Conservation (phyloP, 2,113 vertebrate genomes). For the Takifugu flavidus region DNA sequence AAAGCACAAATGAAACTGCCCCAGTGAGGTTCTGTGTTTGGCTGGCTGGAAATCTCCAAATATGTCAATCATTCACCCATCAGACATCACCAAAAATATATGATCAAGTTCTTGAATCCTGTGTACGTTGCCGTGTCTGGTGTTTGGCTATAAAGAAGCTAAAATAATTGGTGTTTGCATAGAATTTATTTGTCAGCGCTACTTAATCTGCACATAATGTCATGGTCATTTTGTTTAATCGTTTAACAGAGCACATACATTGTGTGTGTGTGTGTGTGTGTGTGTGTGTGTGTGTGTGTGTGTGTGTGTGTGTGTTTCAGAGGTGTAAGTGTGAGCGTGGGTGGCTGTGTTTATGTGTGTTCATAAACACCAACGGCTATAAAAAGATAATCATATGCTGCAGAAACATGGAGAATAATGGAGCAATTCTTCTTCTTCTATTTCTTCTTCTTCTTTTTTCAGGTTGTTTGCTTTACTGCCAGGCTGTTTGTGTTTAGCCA, state of each 20-base stretch:
- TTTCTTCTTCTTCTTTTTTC: not conserved
- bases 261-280: not conserved
- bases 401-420: constrained; percentile 31
- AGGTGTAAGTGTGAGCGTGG: constrained; percentile 7
- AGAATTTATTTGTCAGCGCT: constrained; percentile 13
- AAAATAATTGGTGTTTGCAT: constrained; percentile 4
- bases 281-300: not conserved
- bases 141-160: not conserved
- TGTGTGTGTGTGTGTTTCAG: not conserved
- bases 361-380: constrained; percentile 38
- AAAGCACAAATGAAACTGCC: too few relatives aligned
- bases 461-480: constrained; percentile 7
- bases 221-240: constrained; percentile 7
- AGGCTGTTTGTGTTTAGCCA: constrained; percentile 14
- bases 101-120: too few relatives aligned
- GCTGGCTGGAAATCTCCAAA: too few relatives aligned
- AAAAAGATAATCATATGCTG: constrained; percentile 44
- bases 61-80: too few relatives aligned
- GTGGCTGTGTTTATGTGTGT: constrained; percentile 16
- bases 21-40: too few relatives aligned
- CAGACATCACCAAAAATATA: too few relatives aligned
- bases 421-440: constrained; percentile 21
- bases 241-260: constrained; percentile 3
- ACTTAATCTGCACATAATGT: constrained; percentile 18
- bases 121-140: not conserved